Base-by-base conservation (phyloP, 2,888 invertebrate genomes). In the Biston stratarius region DNA sequence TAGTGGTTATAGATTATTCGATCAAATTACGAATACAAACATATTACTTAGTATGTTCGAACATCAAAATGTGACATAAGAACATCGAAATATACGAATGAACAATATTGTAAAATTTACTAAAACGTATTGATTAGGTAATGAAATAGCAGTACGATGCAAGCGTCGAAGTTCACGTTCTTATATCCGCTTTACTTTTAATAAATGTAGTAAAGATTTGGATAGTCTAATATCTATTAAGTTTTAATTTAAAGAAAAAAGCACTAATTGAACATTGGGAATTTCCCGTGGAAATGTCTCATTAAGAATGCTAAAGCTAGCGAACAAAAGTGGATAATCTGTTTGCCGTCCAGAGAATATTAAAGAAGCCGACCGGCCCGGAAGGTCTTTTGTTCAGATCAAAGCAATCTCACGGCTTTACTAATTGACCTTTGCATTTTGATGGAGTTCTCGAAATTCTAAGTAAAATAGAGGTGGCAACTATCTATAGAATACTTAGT, bases 281-380 rank as follows among this genome's bases (percentile, higher is more conserved):
- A 85, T 82, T 83, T 83, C 81, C 76, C 79, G 78, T 81, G 78
- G 79, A 85, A 84, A 84, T 81, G 82, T 84, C 89, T 91, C 86
- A 89, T 91, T 90, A 87, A 86, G 87, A 87, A 91, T 90, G 85
- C 88, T 85, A 86, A 89, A 89, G 85, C 86, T 78, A 79, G 82
- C 82, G 83, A 88, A 86, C 86, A 88, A 88, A 89, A 91, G 90
- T 89, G 87, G 87, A 88, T 92, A 91, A 91, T 91, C 90, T 89
- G 86, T 86, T 86, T 84, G 83, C 83, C 86, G 85, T 88, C 88
- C 80, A 82, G 85, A 82, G 87, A 88, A 87, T 85, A 87, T 91
- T 89, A 89, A 88, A 88, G 89, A 86, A 87, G 85, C 82, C 84
- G 83, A 80, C 83, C 80, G 80, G 74, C 76, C 80, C 84, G 82